Evolutionary conservation across 2,797 vertebrate genomes (phyloP), one percentile per base, ranked within the genome.

Genomic region (Acomys russatus): DNA sequence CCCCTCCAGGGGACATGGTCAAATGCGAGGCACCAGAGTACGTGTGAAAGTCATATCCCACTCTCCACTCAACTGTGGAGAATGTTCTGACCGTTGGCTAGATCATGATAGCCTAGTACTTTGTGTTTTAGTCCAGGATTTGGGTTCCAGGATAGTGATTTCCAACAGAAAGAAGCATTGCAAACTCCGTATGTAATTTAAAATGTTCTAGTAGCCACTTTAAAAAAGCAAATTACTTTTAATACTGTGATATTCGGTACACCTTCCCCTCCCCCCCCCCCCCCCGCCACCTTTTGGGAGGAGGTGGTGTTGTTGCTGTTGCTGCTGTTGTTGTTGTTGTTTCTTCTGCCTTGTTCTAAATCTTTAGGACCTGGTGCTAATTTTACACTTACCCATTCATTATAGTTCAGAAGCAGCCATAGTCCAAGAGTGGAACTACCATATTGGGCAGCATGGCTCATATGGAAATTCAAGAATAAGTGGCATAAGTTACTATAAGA

Each of bases 391-490:
- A 70, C 1, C 73, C 85, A 22, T 30, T 76, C 63, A 12, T 76
- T 88, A 91, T 59, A 44, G 49, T 51, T 92, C 92, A 91, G 49
- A 91, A 25, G 61, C 66, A 74, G 6, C n/a, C 3, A 11, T 54
- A 28, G 63, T 76, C 28, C 56, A 51, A 44, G 1, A 30, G 4
- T 87, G n/a, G 54, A 54, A 59, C 59, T 86, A 17, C 14, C 0
- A 23, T 63, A 22, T 2, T 56, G 49, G 35, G 64, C 23, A 87
- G 23, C 35, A 38, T 6, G 1, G 30, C 56, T 86, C 68, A 83
- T 87, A 11, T 51, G 18, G 91, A 88, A 83, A 83, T 56, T 92
- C 74, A 89, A 23, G 56, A 61, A 71, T 83, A 66, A 94, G 94
- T 33, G 83, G 20, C 33, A 38, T 20, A 49, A 12, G 10, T 59